Base-by-base conservation (phyloP, 2,888 invertebrate genomes). In the Criorhina ranunculi region DNA sequence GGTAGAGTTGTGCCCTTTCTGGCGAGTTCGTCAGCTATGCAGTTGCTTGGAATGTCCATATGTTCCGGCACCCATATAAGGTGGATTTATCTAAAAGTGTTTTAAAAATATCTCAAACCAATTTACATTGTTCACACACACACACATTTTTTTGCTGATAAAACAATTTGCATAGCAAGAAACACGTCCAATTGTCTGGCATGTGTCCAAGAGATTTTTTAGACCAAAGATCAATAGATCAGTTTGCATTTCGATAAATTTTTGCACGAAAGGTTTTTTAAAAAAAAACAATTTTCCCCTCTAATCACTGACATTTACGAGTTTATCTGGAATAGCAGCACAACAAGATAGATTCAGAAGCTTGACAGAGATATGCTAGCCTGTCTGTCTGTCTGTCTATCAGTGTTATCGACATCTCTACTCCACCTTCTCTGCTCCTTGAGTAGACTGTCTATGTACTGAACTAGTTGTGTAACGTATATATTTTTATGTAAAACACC, bases 171-270 rank as follows among this genome's bases (percentile, higher is more conserved):
- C 57, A 29, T n/a, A 33, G 7, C 6, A 9, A 8, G 9, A 8
- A 19, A 29, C 29, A 42, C 17, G 37, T 46, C 62, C 3, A 37
- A 76, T 40, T 15, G 33, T 17, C 75, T 83, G 83, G 83, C 83
- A 69, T 29, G 5, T 19, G 51, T 64, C 78, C 83, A 79, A 67
- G 7, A 8, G 67, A 75, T 75, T 83, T 83, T 82, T 73, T 75
- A 79, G 79, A 69, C 73, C 83, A 75, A 64, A 75, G 79, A 75
- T 83, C 79, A 75, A 79, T 69, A 79, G 83, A 64, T 83, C 83
- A 59, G 62, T 73, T 83, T 62, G 72, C 62, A 44, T 64, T 24
- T 51, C 62, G 73, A 79, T 69, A 49, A 67, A 72, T 76, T 42
- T 70, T 42, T 76, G 42, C 35, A 7, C 11, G 35, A 15, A n/a